These are phyloP conservation scores for Pseudoatta argentina DNA, from an alignment of 1,140 invertebrate species.

Conservation along the genomic window DNA sequence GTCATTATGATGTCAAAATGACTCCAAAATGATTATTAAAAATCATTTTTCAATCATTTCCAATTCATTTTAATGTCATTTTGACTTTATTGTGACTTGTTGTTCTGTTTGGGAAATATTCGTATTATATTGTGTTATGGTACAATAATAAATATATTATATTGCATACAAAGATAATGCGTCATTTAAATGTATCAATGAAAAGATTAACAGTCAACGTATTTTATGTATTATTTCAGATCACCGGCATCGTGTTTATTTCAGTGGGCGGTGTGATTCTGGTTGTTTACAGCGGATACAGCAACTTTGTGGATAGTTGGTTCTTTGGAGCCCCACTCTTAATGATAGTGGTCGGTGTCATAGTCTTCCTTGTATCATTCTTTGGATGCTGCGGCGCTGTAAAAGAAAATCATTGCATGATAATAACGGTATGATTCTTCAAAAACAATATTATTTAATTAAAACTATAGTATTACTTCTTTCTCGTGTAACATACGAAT, in stretches of 20 bases:
- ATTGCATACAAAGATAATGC: not conserved
- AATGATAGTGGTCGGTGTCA: slow-evolving; percentile 93
- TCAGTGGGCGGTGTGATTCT: slow-evolving; percentile 90
- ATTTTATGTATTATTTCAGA: slow-evolving; percentile 86
- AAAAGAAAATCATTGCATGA: slow-evolving; percentile 95
- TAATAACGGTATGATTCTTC: slow-evolving; percentile 89
- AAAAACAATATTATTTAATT: slow-evolving; percentile 6
- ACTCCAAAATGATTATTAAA: too few species aligned
- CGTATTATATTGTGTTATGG: too few species aligned
- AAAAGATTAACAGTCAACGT: not conserved
- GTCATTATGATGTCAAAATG: too few species aligned
- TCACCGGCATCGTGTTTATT: slow-evolving; percentile 92
- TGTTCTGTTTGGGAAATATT: too few species aligned
- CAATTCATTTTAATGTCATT: too few species aligned
- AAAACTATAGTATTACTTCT: not conserved
- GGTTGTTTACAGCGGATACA: slow-evolving; percentile 89
- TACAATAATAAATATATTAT: not conserved
- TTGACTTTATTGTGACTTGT: too few species aligned
- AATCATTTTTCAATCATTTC: too few species aligned
- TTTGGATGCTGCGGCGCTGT: slow-evolving; percentile 96
- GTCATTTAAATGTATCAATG: not conserved
- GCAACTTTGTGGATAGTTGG: slow-evolving; percentile 90
- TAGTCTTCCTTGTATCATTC: slow-evolving; percentile 94
- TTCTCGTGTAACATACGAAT: not conserved
- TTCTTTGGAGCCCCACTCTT: slow-evolving; percentile 92